phyloP scores from a whole-genome alignment of 2,113 vertebrate species.

The Reinhardtius hippoglossoides region DNA sequence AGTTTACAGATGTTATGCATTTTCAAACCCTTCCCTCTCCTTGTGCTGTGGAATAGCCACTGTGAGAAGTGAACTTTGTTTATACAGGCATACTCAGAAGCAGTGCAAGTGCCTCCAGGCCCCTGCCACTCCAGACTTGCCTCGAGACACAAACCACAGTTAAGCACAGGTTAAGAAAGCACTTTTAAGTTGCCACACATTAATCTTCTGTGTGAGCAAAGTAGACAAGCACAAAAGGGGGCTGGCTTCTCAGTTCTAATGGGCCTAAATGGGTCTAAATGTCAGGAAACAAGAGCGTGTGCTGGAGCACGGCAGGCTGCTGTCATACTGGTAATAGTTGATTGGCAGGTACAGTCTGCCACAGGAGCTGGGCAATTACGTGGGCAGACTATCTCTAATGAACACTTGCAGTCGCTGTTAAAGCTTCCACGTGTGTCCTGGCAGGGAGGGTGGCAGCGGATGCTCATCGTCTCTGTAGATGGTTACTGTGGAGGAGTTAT shows the following conservation, averaged over 20 bases:
- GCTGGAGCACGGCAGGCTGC: conserved; percentile 52
- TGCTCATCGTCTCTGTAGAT: conserved; percentile 9
- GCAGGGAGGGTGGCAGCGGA: conserved; percentile 17
- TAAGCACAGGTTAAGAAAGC: conserved; percentile 7
- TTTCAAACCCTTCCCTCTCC: too few relatives aligned
- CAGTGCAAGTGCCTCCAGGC: too few relatives aligned
- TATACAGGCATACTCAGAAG: background rate
- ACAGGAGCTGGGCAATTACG: conserved; percentile 78
- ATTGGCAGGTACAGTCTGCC: conserved; percentile 68
- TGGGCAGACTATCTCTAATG: conserved; percentile 82
- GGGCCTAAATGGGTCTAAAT: conserved; percentile 67
- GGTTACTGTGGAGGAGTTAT: too few relatives aligned
- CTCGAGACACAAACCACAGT: background rate
- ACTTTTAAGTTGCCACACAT: conserved; percentile 40
- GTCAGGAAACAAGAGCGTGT: conserved; percentile 51
- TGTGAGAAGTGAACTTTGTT: background rate
- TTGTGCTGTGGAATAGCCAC: background rate
- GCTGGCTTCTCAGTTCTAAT: conserved; percentile 49
- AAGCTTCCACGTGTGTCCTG: conserved; percentile 71
- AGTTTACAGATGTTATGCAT: background rate
- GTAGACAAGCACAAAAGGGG: conserved; percentile 34
- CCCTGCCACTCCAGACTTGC: background rate
- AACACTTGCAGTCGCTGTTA: conserved; percentile 82
- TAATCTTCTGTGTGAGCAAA: conserved; percentile 38
- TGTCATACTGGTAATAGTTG: conserved; percentile 63